phyloP scores from a whole-genome alignment of 2,888 invertebrate species.

The Pheosia gnoma region DNA sequence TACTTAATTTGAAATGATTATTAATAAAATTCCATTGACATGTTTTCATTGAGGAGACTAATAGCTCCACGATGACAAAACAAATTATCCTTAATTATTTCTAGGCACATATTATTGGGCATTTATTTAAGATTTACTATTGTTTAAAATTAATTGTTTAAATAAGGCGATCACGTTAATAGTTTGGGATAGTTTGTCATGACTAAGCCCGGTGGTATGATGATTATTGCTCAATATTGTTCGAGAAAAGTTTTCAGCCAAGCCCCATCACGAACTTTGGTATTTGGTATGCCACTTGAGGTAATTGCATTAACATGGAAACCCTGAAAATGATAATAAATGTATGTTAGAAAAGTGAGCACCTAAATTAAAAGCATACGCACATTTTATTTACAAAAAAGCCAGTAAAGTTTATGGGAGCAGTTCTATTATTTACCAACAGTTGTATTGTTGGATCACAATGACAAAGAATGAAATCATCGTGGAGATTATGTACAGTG shows the following conservation, averaged over 20 bases:
- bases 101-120: constrained; percentile 14
- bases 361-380: no score
- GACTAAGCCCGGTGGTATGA: constrained; percentile 51
- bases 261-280: constrained; percentile 94
- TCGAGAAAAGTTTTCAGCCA: constrained; percentile 80
- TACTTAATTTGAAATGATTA: constrained; percentile 1
- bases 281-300: constrained; percentile 91
- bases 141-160: constrained; percentile 11
- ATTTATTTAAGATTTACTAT: constrained; percentile 10
- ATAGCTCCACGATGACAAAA: background rate
- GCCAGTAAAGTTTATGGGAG: no score
- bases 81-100: constrained; percentile 3
- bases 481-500: no score
- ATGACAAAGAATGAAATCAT: no score
- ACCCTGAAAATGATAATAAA: constrained; percentile 85
- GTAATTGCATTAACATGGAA: constrained; percentile 93
- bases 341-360: constrained; percentile 4
- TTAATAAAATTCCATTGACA: background rate
- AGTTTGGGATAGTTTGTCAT: constrained; percentile 28
- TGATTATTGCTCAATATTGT: constrained; percentile 39
- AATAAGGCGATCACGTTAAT: constrained; percentile 21
- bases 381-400: no score
- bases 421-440: no score
- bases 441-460: no score
- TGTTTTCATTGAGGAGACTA: constrained; percentile 2